Evolutionary conservation across 2,888 invertebrate species (phyloP).

Genomic region (Drosophila flavopinicola): DNA sequence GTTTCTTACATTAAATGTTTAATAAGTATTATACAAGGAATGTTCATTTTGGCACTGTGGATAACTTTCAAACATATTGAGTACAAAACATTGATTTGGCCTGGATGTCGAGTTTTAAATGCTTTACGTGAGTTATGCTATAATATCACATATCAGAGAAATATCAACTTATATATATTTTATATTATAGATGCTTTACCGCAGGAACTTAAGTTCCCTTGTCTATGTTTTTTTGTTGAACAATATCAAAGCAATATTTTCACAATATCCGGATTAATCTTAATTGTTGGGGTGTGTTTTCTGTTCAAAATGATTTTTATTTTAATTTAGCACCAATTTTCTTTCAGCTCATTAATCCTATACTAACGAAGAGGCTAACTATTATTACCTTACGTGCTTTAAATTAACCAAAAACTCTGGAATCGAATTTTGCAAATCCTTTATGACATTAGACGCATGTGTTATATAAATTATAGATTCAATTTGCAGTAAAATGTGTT

Average conservation of each 20-base stretch:
- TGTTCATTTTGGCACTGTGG: not conserved
- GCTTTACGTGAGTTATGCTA: not conserved
- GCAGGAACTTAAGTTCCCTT: not conserved
- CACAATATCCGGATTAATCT: conserved; percentile 1
- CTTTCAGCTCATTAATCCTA: too few species aligned
- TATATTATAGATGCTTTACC: not conserved
- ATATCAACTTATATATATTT: not conserved
- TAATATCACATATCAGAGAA: too few species aligned
- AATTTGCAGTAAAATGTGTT: too few species aligned
- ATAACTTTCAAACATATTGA: too few species aligned
- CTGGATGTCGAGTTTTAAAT: not conserved
- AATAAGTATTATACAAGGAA: conserved; percentile 3
- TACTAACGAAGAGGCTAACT: too few species aligned
- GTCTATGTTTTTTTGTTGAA: not conserved
- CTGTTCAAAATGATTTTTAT: too few species aligned
- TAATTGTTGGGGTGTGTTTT: conserved; percentile 3
- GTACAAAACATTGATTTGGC: not conserved
- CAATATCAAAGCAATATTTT: conserved; percentile 2
- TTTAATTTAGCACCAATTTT: too few species aligned
- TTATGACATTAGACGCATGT: too few species aligned
- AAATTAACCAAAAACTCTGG: too few species aligned
- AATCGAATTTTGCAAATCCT: too few species aligned
- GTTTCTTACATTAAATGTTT: not conserved
- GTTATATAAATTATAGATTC: too few species aligned
- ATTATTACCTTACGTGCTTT: too few species aligned